phyloP scores from a whole-genome alignment of 2,113 vertebrate genomes.

The Malaclemys terrapin region DNA sequence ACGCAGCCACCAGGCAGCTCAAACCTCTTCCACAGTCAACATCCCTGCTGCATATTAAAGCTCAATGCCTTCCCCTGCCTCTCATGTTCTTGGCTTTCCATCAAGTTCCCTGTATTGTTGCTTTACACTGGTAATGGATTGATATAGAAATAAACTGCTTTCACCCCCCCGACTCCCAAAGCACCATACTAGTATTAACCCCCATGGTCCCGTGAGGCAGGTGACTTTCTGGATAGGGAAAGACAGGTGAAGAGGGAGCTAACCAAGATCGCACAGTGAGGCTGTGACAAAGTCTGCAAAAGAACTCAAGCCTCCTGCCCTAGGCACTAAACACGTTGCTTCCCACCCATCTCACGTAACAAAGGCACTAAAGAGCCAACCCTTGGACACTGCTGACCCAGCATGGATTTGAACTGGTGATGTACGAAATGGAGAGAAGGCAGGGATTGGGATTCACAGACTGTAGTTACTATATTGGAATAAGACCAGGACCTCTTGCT shows the following conservation, averaged over 20 bases:
- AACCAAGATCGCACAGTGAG: neutral
- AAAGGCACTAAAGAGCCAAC: neutral
- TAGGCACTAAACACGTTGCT: neutral
- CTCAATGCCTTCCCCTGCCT: neutral
- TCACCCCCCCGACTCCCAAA: neutral
- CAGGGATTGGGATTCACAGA: neutral
- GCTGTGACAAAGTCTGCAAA: neutral
- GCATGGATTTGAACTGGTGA: neutral
- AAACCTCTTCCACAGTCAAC: neutral
- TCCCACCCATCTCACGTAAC: neutral
- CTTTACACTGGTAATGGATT: neutral
- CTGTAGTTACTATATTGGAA: neutral
- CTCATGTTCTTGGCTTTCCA: neutral
- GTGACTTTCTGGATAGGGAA: neutral
- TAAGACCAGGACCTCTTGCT: neutral
- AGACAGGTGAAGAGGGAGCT: accelerated
- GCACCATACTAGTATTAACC: neutral
- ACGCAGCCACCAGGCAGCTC: accelerated
- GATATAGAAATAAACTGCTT: neutral
- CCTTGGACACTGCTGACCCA: neutral
- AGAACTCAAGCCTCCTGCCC: neutral
- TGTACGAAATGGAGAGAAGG: neutral
- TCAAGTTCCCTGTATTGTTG: neutral
- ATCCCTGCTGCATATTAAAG: neutral
- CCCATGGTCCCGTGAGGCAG: neutral